These are phyloP conservation scores for Pristionchus japonicus DNA, from an alignment of 2,888 invertebrate species.

Conservation along the genomic window DNA sequence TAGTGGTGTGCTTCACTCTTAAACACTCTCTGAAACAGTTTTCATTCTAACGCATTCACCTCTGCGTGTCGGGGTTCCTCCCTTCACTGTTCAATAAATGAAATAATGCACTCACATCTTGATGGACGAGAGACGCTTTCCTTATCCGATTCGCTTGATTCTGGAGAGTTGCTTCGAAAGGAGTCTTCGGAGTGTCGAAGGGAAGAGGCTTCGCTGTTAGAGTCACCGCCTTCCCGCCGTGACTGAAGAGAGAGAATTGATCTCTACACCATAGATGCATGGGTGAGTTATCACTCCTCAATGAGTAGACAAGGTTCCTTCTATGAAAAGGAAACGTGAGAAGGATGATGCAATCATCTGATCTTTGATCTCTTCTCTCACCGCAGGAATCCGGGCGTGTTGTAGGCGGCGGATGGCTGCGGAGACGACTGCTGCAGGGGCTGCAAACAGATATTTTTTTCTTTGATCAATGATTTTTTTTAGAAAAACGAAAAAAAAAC, in stretches of 20 bases:
- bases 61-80: too few species aligned
- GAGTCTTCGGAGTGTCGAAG: constrained; percentile 72
- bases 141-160: constrained; percentile 59
- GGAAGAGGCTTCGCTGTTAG: constrained; percentile 49
- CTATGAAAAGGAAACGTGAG: too few species aligned
- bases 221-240: constrained; percentile 20
- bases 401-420: constrained; percentile 20
- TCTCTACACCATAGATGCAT: too few species aligned
- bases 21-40: too few species aligned
- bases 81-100: too few species aligned
- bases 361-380: constrained; percentile 27
- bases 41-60: too few species aligned
- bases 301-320: too few species aligned
- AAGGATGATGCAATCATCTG: too few species aligned
- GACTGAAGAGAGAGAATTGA: constrained; percentile 24
- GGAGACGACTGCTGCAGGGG: constrained; percentile 28
- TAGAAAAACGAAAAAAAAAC: too few species aligned
- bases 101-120: background rate
- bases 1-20: too few species aligned
- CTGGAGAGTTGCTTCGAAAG: constrained; percentile 69
- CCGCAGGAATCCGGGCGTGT: constrained; percentile 43
- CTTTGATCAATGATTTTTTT: background rate
- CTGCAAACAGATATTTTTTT: background rate
- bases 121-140: constrained; percentile 32
- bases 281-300: too few species aligned